These are phyloP conservation scores for Poeciliopsis gracilis DNA, from an alignment of 2,797 vertebrate species.

Conservation along the genomic window DNA sequence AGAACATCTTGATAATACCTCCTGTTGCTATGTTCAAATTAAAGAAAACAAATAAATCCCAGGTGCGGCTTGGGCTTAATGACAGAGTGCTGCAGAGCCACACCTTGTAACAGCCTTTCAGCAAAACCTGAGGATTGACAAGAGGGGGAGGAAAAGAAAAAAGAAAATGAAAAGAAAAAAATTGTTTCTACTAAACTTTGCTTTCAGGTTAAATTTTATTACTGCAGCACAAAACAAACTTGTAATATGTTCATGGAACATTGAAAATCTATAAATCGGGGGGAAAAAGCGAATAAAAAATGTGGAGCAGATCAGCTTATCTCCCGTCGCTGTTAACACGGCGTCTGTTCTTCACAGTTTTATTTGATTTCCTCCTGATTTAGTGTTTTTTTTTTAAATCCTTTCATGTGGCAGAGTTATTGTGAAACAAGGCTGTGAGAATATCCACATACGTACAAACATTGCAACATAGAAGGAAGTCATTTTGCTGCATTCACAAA, in stretches of 20 bases:
- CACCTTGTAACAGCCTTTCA: conserved; percentile 48
- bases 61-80: conserved; percentile 59
- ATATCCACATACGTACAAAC: neutral
- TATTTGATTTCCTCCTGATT: neutral
- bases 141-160: neutral
- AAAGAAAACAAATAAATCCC: conserved; percentile 57
- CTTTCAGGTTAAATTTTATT: neutral
- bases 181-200: neutral
- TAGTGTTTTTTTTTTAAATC: neutral
- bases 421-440: neutral
- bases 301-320: neutral
- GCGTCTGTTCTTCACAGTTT: neutral
- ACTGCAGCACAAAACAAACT: neutral
- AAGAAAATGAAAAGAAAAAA: neutral
- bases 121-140: conserved; percentile 10
- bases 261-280: neutral
- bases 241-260: neutral
- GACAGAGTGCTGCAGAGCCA: conserved; percentile 30
- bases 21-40: conserved; percentile 50
- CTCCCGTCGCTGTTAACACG: neutral
- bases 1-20: conserved; percentile 25
- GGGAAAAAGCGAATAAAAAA: neutral
- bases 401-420: neutral
- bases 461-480: neutral
- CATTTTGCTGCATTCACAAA: neutral